Base-by-base conservation (phyloP, 2,888 invertebrate species). In the Drosophila mimetica region DNA sequence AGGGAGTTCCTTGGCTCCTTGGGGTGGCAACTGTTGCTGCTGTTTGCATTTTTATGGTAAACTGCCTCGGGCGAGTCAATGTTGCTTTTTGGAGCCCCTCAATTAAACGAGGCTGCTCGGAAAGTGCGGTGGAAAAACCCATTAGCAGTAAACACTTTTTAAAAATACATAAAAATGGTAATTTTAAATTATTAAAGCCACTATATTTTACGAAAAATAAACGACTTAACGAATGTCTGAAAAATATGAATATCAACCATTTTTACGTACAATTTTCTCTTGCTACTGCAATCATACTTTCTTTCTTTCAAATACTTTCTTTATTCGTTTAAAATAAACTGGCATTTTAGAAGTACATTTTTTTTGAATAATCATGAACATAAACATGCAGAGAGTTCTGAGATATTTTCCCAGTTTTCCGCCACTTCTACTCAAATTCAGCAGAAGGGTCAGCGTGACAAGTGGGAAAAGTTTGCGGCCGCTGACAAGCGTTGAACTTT, bases 31-130 rank as follows among this genome's bases (percentile, higher is more conserved):
- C 60, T 53, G 47, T 53, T 34, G 46, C 36, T 63, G 32, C 36
- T 73, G 61, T 61, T 78, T 78, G 70, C 72, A 81, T 71, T 83
- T 73, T 59, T 36, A 61, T 54, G 54, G 52, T 32, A 52, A 50
- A 53, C 39, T 41, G 72, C 72, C 58, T 37, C 32, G 11, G 41
- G 72, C 66, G 32, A 39, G 50, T 46, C 30, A 73, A 74, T 59
- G 51, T 65, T 72, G 66, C 51, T 55, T 50, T 60, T 73, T 54
- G 58, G 36, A 32, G 51, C 48, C 28, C 48, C 47, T 13, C 67
- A 54, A 48, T 48, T 41, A 52, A 44, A 30, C 14, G 46, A 32
- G 36, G 14, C 16, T 14, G 36, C 32, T 6, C 13, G 8, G 11
- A 20, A 47, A 52, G 28, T 13, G 14, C 34, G 39, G 32, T 9